Conservation (phyloP, 2,113 vertebrate species). For the Aix galericulata region DNA sequence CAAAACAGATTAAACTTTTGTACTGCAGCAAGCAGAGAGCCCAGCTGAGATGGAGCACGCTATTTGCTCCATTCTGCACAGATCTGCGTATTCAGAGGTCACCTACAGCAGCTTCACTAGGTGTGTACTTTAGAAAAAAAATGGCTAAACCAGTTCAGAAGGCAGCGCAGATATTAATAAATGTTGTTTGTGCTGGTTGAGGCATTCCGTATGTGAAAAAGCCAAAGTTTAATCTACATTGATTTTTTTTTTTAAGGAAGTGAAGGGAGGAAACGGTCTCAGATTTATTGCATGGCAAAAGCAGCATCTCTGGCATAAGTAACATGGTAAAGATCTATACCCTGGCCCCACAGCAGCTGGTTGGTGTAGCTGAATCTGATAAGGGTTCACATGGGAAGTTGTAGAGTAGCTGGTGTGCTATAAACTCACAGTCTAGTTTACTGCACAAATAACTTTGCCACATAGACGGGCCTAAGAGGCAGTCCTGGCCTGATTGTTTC, state of each 20-base stretch:
- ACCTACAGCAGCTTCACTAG: not conserved
- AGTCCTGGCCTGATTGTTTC: not conserved
- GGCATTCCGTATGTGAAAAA: not conserved
- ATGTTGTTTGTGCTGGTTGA: accelerated
- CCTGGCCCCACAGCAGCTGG: not conserved
- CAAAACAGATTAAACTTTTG: not conserved
- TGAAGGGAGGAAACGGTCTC: accelerated
- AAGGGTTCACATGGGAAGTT: not conserved
- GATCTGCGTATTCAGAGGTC: not conserved
- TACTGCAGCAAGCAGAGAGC: not conserved
- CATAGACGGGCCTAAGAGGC: not conserved
- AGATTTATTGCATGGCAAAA: not conserved
- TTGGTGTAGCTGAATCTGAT: not conserved
- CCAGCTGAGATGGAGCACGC: not conserved
- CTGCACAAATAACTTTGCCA: not conserved
- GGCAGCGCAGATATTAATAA: not conserved
- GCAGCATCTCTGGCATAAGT: not conserved
- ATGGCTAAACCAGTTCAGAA: not conserved
- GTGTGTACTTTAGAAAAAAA: accelerated
- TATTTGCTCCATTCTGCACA: not conserved
- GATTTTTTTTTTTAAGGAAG: not conserved
- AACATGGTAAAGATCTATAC: not conserved
- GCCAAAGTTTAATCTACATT: not conserved
- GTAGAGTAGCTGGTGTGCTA: not conserved
- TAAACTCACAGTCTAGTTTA: not conserved